Evolutionary conservation across 2,888 invertebrate genomes (phyloP), one percentile per base, ranked within the genome.

Genomic region (Drosophila emarginata): DNA sequence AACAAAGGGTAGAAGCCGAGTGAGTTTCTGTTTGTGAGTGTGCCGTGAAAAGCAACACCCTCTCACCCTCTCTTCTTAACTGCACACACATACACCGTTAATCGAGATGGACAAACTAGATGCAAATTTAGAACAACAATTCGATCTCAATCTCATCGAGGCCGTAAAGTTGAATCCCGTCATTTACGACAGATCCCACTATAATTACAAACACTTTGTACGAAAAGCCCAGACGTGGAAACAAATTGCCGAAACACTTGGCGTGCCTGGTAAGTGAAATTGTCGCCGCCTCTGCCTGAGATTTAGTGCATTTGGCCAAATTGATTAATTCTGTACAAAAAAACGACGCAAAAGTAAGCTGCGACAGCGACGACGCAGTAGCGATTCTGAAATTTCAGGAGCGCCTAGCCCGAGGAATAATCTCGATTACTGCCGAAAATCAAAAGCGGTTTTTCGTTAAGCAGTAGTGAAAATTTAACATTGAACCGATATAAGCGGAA

Each of bases 121-220:
- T 77, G 89, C 91, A 21, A 90, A 90, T 79, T 69, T 90, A 76
- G 91, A 90, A 76, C 90, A 90, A 73, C 91, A 91, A 77, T 90
- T 90, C 74, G 90, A 90, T 86, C 80, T 90, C 67, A 90, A 89
- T 78, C 79, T 90, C 21, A 90, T 90, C 63, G 90, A 90, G 72
- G 91, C 91, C 21, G 90, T 90, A 28, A 90, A 91, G 80, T 80
- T 88, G 76, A 91, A 90, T 83, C 90, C 91, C 64, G 91, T 90
- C 63, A 90, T 90, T 67, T 90, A 90, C 72, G 90, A 90, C 79
- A 89, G 90, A 15, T 91, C 90, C 5, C 90, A 90, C 73, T 91
- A 90, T 70, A 90, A 90, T 73, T 90, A 90, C 67, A 90, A 90
- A 64, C 90, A 90, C 74, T 90, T 90, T 72, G 90, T 90, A 59